phyloP scores from a whole-genome alignment of 64 coral and sea anemone genomes.

The Cladopsammia gracilis region DNA sequence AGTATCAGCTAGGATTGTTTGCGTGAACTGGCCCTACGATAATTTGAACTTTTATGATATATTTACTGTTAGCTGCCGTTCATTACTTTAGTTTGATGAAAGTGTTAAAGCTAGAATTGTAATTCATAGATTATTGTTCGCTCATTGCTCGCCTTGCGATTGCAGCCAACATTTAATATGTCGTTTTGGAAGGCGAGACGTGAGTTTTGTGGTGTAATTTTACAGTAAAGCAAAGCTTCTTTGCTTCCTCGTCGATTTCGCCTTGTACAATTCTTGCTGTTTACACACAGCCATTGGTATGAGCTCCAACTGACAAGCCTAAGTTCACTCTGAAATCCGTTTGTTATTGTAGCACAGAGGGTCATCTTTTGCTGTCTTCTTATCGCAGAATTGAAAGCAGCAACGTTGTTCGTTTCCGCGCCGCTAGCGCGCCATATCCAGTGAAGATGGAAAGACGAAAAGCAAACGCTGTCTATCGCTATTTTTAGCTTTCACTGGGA shows the following conservation, averaged over 20 bases:
- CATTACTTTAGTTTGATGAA: constrained; percentile 53
- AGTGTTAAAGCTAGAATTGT: constrained; percentile 27
- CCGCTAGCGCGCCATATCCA: constrained; percentile 8
- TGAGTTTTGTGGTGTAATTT: constrained; percentile 13
- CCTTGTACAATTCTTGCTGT: neutral
- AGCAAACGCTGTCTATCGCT: constrained; percentile 29
- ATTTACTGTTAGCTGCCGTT: constrained; percentile 56
- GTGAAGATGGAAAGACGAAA: constrained; percentile 7
- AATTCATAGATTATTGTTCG: constrained; percentile 1
- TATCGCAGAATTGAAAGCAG: constrained; percentile 6
- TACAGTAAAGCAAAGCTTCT: neutral
- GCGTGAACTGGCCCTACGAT: constrained; percentile 44
- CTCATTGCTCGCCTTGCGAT: neutral
- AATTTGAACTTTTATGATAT: constrained; percentile 66
- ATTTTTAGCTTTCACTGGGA: neutral
- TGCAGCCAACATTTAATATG: neutral
- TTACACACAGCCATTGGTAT: neutral
- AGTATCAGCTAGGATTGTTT: constrained; percentile 37
- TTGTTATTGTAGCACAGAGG: neutral
- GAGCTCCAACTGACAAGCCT: neutral
- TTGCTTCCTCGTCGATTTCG: constrained; percentile 48
- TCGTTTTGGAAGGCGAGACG: constrained; percentile 12
- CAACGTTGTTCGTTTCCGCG: constrained; percentile 44
- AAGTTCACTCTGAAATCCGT: neutral
- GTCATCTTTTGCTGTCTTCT: neutral